Conservation (phyloP, 1,140 invertebrate genomes). For the Bombus superbus region DNA sequence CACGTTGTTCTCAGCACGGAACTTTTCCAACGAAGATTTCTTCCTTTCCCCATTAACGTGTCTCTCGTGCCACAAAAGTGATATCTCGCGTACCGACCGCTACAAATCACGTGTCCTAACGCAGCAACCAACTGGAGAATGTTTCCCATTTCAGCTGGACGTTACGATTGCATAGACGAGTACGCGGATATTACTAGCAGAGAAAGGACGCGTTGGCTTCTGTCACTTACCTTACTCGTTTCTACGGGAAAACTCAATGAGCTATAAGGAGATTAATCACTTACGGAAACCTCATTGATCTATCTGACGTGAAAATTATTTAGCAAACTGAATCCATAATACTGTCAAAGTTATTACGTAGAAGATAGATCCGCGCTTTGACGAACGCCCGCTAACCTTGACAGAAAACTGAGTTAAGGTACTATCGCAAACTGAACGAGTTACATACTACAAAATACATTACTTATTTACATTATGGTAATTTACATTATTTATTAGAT, state of each 20-base stretch:
- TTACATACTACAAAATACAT: too few relatives aligned
- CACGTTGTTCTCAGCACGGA: background rate
- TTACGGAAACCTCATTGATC: background rate
- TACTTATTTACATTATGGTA: too few relatives aligned
- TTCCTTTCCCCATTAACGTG: conserved; percentile 32
- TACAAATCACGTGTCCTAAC: conserved; percentile 67
- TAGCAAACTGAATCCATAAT: background rate
- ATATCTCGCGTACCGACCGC: conserved; percentile 52
- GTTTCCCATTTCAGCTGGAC: conserved; percentile 70
- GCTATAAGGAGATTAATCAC: background rate
- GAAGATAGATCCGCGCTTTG: too few relatives aligned
- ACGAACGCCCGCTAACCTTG: too few relatives aligned
- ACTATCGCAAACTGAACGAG: too few relatives aligned
- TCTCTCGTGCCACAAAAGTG: background rate
- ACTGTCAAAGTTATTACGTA: too few relatives aligned
- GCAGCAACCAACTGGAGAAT: conserved; percentile 61
- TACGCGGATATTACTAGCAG: conserved; percentile 29
- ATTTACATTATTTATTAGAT: too few relatives aligned
- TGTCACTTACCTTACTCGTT: background rate
- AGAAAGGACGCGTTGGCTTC: conserved; percentile 20
- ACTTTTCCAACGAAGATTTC: background rate
- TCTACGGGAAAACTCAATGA: conserved; percentile 3
- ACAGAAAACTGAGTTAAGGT: too few relatives aligned
- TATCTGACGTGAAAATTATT: background rate
- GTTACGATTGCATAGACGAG: conserved; percentile 33